Evolutionary conservation across 2,113 vertebrate species (phyloP).

Genomic region (Sardina pilchardus): DNA sequence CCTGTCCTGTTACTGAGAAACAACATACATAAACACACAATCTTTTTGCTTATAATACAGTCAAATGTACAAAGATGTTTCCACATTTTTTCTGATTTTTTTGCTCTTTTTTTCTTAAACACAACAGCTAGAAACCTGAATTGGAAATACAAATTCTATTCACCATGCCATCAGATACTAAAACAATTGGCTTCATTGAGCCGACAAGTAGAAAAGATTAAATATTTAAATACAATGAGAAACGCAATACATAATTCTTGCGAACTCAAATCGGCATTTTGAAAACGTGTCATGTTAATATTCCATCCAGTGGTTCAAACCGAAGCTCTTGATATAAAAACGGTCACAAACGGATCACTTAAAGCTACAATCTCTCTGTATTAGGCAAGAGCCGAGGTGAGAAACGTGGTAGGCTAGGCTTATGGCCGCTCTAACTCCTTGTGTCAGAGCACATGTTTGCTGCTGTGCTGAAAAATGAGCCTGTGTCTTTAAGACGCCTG

Average conservation of each 20-base stretch:
- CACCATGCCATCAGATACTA: constrained; percentile 99
- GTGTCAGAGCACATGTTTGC: constrained; percentile 67
- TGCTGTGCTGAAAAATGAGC: constrained; percentile 70
- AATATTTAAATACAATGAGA: constrained; percentile 99
- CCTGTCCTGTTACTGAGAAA: constrained; percentile 92
- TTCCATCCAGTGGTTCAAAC: constrained; percentile 94
- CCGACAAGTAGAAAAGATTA: constrained; percentile 99
- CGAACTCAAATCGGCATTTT: constrained; percentile 98
- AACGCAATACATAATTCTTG: constrained; percentile 96
- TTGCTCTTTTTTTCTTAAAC: constrained; percentile 76
- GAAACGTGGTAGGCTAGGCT: constrained; percentile 58
- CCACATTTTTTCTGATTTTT: constrained; percentile 82
- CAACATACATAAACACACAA: constrained; percentile 99
- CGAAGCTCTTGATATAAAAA: constrained; percentile 89
- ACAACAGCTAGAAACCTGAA: constrained; percentile 99
- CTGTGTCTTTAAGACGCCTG: constrained; percentile 98
- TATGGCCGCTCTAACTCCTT: constrained; percentile 64
- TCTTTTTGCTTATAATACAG: constrained; percentile 99
- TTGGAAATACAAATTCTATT: constrained; percentile 98
- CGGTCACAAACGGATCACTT: constrained; percentile 92
- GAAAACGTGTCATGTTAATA: constrained; percentile 74
- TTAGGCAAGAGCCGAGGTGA: constrained; percentile 69
- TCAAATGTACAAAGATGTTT: constrained; percentile 99
- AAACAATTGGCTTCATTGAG: constrained; percentile 99
- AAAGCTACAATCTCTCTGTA: constrained; percentile 98